A percentile compares a stretch with the other conserved stretches of the same genome.
phyloP scores from a whole-genome alignment of 2,888 invertebrate species.

The Marasmarcha lunaedactyla region DNA sequence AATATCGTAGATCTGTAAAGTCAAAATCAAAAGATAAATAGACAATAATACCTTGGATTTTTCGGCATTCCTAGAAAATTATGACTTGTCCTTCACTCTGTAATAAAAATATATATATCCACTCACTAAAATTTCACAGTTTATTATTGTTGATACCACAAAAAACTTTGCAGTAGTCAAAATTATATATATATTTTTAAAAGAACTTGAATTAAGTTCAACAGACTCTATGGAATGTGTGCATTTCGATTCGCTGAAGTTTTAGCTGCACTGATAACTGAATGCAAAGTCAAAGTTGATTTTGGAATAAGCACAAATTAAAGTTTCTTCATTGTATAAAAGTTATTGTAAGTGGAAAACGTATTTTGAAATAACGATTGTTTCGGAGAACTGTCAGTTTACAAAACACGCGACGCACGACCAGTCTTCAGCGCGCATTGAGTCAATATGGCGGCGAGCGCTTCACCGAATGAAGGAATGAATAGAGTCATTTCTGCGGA shows the following conservation, averaged over 20 bases:
- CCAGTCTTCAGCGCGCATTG: constrained; percentile 29
- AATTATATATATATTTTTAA: no score
- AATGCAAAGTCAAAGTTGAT: no score
- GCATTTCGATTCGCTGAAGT: constrained; percentile 48
- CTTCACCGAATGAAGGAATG: constrained; percentile 16
- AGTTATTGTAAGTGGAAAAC: no score
- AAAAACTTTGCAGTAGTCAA: constrained; percentile 21
- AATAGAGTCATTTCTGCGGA: constrained; percentile 1
- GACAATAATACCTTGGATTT: constrained; percentile 45
- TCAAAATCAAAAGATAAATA: no score
- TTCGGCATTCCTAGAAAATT: constrained; percentile 39
- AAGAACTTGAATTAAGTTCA: constrained; percentile 62
- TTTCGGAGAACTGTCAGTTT: constrained; percentile 39
- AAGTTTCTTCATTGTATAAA: no score
- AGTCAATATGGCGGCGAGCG: constrained; percentile 52
- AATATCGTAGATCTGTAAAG: no score
- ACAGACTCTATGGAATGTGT: constrained; percentile 63
- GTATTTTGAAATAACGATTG: constrained; percentile 12
- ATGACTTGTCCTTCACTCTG: not conserved
- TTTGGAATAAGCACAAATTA: no score
- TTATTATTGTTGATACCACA: constrained; percentile 15
- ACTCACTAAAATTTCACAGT: no score
- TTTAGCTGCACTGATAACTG: constrained; percentile 10
- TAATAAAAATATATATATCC: no score
- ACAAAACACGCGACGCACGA: constrained; percentile 35